Percentiles rank a stretch among this genome's conserved stretches.
These are phyloP conservation scores for Marasmarcha lunaedactyla DNA, from an alignment of 2,888 invertebrate genomes.

Conservation along the genomic window DNA sequence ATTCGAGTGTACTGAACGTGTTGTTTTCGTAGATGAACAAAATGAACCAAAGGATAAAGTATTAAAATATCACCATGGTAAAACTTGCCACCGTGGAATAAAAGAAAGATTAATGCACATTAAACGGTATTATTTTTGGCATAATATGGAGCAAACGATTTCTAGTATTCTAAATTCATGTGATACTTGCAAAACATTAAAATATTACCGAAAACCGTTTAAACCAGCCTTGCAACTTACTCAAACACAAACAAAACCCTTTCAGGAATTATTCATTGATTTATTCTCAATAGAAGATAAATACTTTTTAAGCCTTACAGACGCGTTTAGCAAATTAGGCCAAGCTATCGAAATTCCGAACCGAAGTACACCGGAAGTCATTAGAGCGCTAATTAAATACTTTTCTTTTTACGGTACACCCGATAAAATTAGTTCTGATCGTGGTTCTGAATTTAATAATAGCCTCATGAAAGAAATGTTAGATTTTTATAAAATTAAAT, in stretches of 20 bases:
- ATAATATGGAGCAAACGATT: background rate
- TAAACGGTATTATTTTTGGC: background rate
- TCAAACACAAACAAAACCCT: too few relatives aligned
- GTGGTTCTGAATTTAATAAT: too few relatives aligned
- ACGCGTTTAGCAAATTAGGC: conserved; percentile 9
- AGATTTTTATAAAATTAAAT: too few relatives aligned
- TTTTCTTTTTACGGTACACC: too few relatives aligned
- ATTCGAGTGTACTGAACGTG: too few relatives aligned
- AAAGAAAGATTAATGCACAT: background rate
- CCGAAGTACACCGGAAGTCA: background rate
- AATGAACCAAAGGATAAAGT: too few relatives aligned
- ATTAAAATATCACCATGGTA: background rate
- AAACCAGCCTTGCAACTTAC: background rate
- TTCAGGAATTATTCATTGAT: too few relatives aligned
- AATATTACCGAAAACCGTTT: background rate
- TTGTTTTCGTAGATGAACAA: too few relatives aligned
- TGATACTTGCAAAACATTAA: background rate
- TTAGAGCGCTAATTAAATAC: background rate
- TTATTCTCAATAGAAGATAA: background rate
- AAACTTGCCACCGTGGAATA: background rate
- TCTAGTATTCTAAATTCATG: background rate
- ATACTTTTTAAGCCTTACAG: conserved; percentile 6
- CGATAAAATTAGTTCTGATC: too few relatives aligned
- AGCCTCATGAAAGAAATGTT: too few relatives aligned
- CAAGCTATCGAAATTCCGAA: conserved; percentile 7